A percentile compares a stretch with the other conserved stretches of the same genome.
phyloP scores from a whole-genome alignment of 2,888 invertebrate species.

The Ornithoptera alexandrae region DNA sequence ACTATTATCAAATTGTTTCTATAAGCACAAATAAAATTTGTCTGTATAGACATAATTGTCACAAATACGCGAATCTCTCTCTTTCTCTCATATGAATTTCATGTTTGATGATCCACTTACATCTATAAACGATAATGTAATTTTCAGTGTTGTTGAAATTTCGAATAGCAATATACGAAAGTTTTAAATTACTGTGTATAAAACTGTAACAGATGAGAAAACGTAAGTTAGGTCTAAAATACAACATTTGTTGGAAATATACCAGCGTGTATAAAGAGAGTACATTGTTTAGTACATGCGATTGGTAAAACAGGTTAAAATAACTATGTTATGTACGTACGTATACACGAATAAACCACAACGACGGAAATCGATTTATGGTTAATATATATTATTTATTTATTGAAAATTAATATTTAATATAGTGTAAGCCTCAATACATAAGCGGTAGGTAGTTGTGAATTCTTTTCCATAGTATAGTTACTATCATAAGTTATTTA shows the following conservation, averaged over 20 bases:
- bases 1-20: background rate
- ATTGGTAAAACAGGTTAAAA: constrained; percentile 1
- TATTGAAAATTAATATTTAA: constrained; percentile 72
- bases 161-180: background rate
- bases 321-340: constrained; percentile 1
- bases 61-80: background rate
- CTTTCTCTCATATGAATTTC: background rate
- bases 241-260: background rate
- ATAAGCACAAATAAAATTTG: background rate
- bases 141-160: background rate
- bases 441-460: constrained; percentile 54
- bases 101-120: background rate
- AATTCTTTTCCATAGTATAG: constrained; percentile 69
- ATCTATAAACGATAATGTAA: background rate
- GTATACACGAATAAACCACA: constrained; percentile 34
- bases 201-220: background rate
- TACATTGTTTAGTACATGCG: background rate
- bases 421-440: constrained; percentile 48
- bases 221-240: background rate
- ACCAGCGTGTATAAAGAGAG: background rate
- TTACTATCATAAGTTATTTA: constrained; percentile 41
- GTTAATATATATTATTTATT: constrained; percentile 78
- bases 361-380: constrained; percentile 48
- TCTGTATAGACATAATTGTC: background rate
- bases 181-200: background rate